These are phyloP conservation scores for Pomacea maculata DNA, from an alignment of 1,140 invertebrate genomes.

Conservation along the genomic window DNA sequence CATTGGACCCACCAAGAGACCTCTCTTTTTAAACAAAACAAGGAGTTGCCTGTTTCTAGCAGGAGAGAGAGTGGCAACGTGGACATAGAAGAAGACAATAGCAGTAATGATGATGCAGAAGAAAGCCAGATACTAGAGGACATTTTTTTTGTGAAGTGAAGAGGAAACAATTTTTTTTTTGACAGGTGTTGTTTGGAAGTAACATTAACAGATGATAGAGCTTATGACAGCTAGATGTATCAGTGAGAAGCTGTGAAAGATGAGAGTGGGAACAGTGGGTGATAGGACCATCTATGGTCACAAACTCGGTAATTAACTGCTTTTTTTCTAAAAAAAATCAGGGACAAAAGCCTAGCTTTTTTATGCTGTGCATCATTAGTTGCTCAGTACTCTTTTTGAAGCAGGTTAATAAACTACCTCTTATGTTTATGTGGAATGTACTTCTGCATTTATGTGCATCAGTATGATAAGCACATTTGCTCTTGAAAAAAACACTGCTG, in stretches of 20 bases:
- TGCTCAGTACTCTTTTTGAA: too few relatives aligned
- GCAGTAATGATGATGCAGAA: constrained; percentile 17
- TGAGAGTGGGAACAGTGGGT: too few relatives aligned
- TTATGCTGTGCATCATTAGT: too few relatives aligned
- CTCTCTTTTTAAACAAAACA: background rate
- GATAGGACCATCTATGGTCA: too few relatives aligned
- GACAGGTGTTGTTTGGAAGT: background rate
- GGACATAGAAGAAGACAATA: constrained; percentile 13
- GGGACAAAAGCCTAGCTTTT: too few relatives aligned
- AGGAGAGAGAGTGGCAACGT: background rate
- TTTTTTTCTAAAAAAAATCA: too few relatives aligned
- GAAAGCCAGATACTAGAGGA: constrained; percentile 40
- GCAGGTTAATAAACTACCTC: too few relatives aligned
- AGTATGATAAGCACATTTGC: too few relatives aligned
- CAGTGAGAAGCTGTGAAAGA: background rate
- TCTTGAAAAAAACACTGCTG: too few relatives aligned
- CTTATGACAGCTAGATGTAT: background rate
- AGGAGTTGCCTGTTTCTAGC: background rate
- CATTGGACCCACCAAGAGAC: background rate
- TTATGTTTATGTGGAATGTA: too few relatives aligned
- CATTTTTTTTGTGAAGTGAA: constrained; percentile 38
- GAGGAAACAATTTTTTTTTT: background rate
- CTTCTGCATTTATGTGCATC: too few relatives aligned
- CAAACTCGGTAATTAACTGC: too few relatives aligned
- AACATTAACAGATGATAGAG: background rate